Evolutionary conservation across 2,797 vertebrate species (phyloP).

Genomic region (Micromesistius poutassou): DNA sequence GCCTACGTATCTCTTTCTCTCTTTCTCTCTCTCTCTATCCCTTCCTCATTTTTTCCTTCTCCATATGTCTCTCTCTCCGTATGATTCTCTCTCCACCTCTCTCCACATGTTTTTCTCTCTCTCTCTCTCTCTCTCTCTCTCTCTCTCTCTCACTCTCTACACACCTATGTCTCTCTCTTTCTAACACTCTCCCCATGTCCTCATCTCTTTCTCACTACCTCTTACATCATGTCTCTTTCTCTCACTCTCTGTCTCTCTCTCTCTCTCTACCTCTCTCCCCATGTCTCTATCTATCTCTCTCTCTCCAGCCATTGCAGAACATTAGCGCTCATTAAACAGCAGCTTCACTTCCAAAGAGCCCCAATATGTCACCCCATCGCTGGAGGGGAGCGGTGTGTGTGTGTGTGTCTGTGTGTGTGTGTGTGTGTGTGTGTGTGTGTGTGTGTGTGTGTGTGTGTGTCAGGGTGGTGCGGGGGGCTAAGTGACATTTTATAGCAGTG

Average conservation of each 20-base stretch:
- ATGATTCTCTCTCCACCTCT: too few relatives aligned
- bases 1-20: too few relatives aligned
- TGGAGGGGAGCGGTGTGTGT: conserved; percentile 25
- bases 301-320: conserved; percentile 35
- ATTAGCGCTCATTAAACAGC: conserved; percentile 55
- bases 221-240: background rate
- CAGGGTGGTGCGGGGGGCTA: background rate
- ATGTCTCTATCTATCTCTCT: conserved; percentile 18
- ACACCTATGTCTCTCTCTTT: too few relatives aligned
- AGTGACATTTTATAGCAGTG: conserved; percentile 19
- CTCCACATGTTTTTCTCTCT: too few relatives aligned
- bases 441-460: conserved; percentile 14
- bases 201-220: background rate
- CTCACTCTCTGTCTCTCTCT: background rate
- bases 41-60: too few relatives aligned
- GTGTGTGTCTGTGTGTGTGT: conserved; percentile 18
- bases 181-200: background rate
- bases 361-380: conserved; percentile 47
- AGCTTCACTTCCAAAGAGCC: conserved; percentile 46
- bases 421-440: conserved; percentile 16
- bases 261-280: conserved; percentile 28
- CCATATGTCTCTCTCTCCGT: too few relatives aligned
- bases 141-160: background rate
- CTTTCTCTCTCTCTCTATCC: too few relatives aligned
- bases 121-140: too few relatives aligned